Percentiles rank a stretch among this genome's conserved stretches.
Evolutionary conservation across 2,113 vertebrate species (phyloP).

Genomic region (Toxotes jaculatrix): DNA sequence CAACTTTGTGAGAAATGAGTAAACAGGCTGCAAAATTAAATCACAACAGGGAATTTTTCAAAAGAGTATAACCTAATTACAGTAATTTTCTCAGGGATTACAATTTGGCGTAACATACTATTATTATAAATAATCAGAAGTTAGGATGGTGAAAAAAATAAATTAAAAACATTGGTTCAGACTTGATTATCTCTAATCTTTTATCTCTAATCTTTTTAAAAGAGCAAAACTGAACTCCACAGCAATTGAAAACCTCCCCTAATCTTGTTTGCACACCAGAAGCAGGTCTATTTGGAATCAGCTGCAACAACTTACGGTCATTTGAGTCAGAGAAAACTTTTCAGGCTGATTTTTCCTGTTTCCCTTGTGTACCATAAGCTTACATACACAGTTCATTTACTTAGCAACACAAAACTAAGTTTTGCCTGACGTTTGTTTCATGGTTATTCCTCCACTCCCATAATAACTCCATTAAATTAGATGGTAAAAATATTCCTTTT

Average conservation of each 20-base stretch:
- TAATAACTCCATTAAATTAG: not conserved
- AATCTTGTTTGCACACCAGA: conserved; percentile 44
- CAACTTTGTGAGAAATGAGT: not conserved
- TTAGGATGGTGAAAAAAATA: conserved; percentile 13
- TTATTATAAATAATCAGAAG: conserved; percentile 32
- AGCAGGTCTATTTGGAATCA: conserved; percentile 14
- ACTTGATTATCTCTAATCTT: conserved; percentile 39
- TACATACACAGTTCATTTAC: not conserved
- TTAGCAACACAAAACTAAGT: not conserved
- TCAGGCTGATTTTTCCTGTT: conserved; percentile 1
- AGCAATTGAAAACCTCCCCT: conserved; percentile 24
- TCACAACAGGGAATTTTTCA: conserved; percentile 10
- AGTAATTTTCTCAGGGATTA: conserved; percentile 46
- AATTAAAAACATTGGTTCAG: conserved; percentile 14
- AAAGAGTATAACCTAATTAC: conserved; percentile 36
- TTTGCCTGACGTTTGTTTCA: conserved; percentile 4
- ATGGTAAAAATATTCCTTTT: not conserved
- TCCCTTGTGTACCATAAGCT: not conserved
- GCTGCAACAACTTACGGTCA: not conserved
- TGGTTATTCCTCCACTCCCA: not conserved
- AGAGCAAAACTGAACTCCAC: conserved; percentile 16
- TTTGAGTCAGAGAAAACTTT: conserved; percentile 27
- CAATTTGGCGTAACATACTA: conserved; percentile 32
- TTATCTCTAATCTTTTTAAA: conserved; percentile 38
- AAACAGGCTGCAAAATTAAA: conserved; percentile 37